A percentile compares a stretch with the other conserved stretches of the same genome.
Evolutionary conservation across 1,140 invertebrate genomes (phyloP).

Genomic region (Hylaeus anthracinus): DNA sequence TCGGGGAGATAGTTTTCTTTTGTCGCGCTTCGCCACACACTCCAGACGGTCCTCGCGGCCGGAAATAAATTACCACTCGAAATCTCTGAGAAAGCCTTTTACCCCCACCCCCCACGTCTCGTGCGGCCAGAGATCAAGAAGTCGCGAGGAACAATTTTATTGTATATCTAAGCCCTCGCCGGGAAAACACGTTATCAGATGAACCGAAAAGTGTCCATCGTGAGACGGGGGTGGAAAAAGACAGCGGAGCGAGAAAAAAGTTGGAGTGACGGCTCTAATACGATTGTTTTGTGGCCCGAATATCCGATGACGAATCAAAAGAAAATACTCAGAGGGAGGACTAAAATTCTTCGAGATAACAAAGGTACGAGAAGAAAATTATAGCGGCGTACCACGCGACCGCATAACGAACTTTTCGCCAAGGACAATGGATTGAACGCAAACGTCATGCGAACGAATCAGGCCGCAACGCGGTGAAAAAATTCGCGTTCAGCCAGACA

Average conservation of each 20-base stretch:
- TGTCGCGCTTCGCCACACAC: conserved; percentile 58
- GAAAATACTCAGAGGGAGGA: background rate
- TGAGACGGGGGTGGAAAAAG: background rate
- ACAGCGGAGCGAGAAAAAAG: conserved; percentile 56
- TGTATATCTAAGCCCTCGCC: conserved; percentile 58
- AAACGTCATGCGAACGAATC: background rate
- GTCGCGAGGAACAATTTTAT: conserved; percentile 65
- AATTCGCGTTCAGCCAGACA: no score
- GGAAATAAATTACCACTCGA: conserved; percentile 71
- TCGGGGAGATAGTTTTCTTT: conserved; percentile 65
- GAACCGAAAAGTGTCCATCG: conserved; percentile 17
- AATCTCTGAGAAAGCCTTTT: conserved; percentile 67
- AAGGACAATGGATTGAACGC: background rate
- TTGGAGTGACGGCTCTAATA: conserved; percentile 53
- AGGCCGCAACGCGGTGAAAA: background rate
- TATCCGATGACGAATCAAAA: conserved; percentile 5
- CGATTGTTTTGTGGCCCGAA: conserved; percentile 35
- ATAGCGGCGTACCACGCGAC: no score
- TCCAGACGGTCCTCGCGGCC: conserved; percentile 52
- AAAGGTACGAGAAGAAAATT: no score
- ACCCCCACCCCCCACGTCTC: conserved; percentile 16
- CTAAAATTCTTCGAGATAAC: no score
- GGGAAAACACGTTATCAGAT: conserved; percentile 40
- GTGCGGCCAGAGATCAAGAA: conserved; percentile 51
- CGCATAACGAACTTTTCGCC: no score